Base-by-base conservation (phyloP, 2,113 vertebrate species). In the Ancistrus triradiatus region DNA sequence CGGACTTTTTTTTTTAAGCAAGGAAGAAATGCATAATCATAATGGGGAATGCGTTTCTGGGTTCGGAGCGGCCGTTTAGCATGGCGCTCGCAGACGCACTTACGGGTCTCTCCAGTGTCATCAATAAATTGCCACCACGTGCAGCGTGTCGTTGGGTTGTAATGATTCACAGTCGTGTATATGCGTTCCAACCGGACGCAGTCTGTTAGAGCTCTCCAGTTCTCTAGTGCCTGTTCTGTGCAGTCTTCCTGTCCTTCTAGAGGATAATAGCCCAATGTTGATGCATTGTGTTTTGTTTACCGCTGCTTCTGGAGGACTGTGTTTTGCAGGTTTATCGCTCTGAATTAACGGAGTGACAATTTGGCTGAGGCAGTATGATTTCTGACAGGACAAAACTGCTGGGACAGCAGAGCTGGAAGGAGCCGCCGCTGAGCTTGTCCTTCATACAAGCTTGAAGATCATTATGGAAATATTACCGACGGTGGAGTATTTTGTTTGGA, bases 291-390 rank as follows among this genome's bases (percentile, higher is more conserved):
- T 70, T 71, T 70, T 70, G 79, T 82, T 83, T 85, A 80, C 66
- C 63, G 66, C 61, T 70, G 49, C 43, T 15, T 69, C 66, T 69
- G 48, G 57, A 69, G 66, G 72, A 83, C 79, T 73, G 70, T 76
- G 59, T 76, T 77, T 44, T 80, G 73, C 56, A 69, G 69, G 70
- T 76, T 78, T 81, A 73, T 70, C 82, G 48, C 44, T 76, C 66
- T 71, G 73, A 74, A 78, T 69, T 69, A n/a, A 72, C 69, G 79
- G 80, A 83, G 78, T 77, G 76, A 83, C 67, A 75, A 72, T 82
- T 80, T 75, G 80, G 77, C 80, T 78, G 21, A 51, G 80, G 75
- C 80, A 74, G 77, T 73, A 74, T 84, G 74, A 77, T 85, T 67
- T 81, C 77, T 80, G 79, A 80, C 70, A 72, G 75, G 72, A 73